phyloP scores from a whole-genome alignment of 2,113 vertebrate genomes.

The Ctenomys sociabilis region DNA sequence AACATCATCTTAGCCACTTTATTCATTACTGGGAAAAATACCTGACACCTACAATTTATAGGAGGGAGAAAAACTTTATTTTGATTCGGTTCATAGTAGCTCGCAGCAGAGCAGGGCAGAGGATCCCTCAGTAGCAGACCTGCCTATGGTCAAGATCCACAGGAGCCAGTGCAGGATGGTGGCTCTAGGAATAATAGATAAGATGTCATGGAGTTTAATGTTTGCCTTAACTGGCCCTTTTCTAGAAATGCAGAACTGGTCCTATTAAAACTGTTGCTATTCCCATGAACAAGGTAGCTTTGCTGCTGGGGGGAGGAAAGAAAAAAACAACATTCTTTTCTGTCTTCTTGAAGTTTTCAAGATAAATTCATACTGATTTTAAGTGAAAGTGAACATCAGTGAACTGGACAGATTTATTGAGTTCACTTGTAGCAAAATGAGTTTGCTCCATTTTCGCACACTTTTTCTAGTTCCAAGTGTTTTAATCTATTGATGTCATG shows the following conservation, averaged over 20 bases:
- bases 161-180: neutral
- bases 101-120: neutral
- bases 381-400: conserved; percentile 75
- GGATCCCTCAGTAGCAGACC: neutral
- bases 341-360: conserved; percentile 69
- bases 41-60: neutral
- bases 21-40: neutral
- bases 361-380: conserved; percentile 79
- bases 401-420: conserved; percentile 83
- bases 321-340: conserved; percentile 35
- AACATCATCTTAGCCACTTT: neutral
- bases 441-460: conserved; percentile 70
- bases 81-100: neutral
- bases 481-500: conserved; percentile 73
- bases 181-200: neutral
- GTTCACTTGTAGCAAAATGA: conserved; percentile 81
- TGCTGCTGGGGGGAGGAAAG: neutral
- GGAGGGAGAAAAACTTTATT: neutral
- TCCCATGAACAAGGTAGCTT: conserved; percentile 17
- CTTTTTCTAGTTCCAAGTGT: conserved; percentile 71
- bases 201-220: neutral
- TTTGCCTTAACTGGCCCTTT: neutral
- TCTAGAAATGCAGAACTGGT: conserved; percentile 41
- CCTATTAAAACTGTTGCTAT: conserved; percentile 15
- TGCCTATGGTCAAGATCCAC: neutral